These are phyloP conservation scores for Leuciscus waleckii DNA, from an alignment of 2,797 vertebrate species.

Conservation along the genomic window DNA sequence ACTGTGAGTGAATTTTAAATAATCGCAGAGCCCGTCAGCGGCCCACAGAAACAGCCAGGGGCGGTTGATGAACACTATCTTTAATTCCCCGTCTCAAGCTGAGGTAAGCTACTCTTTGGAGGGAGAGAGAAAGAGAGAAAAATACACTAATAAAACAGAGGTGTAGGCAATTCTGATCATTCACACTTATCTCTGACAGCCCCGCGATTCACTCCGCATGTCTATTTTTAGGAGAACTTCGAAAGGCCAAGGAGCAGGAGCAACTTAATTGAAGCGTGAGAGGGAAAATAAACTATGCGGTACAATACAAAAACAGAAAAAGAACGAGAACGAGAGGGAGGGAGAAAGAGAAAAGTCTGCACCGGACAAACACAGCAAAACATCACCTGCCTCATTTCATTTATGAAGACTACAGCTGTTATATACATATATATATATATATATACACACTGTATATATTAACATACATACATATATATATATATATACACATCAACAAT, in stretches of 20 bases:
- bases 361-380: background rate
- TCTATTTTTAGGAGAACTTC: constrained; percentile 56
- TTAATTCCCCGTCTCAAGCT: constrained; percentile 43
- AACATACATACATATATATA: too few species aligned
- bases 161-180: constrained; percentile 46
- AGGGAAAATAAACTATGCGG: constrained; percentile 34
- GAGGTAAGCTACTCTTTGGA: constrained; percentile 41
- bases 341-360: background rate
- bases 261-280: constrained; percentile 42
- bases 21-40: constrained; percentile 67
- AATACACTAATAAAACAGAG: constrained; percentile 29
- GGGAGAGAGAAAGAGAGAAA: constrained; percentile 31
- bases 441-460: too few species aligned
- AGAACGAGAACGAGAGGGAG: background rate
- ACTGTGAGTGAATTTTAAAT: constrained; percentile 71
- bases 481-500: too few species aligned
- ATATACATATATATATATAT: too few species aligned
- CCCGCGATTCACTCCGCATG: background rate
- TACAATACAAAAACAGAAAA: background rate
- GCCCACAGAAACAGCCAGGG: constrained; percentile 69
- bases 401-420: background rate
- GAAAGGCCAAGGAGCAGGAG: constrained; percentile 42
- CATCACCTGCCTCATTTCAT: background rate
- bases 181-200: constrained; percentile 39
- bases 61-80: constrained; percentile 58